phyloP scores from a whole-genome alignment of 1,140 invertebrate genomes.

The Drosophila malerkotliana region DNA sequence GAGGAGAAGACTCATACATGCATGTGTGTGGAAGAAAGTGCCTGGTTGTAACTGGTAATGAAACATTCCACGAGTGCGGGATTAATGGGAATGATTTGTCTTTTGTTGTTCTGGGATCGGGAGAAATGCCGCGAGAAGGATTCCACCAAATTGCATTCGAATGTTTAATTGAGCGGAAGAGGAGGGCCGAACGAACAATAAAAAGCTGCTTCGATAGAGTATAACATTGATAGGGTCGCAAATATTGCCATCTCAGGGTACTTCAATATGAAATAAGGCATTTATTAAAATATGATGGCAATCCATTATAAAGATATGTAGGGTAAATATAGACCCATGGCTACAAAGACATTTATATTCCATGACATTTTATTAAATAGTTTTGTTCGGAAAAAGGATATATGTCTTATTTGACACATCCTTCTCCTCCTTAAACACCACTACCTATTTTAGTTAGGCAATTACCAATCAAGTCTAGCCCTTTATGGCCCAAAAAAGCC shows the following conservation, averaged over 20 bases:
- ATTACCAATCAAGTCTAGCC: background rate
- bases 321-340: too few species aligned
- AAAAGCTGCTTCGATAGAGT: constrained; percentile 17
- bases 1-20: background rate
- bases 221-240: constrained; percentile 7
- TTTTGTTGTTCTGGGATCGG: constrained; percentile 60
- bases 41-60: constrained; percentile 62
- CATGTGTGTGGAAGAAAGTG: constrained; percentile 9
- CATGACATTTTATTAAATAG: too few species aligned
- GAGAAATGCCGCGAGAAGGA: constrained; percentile 28
- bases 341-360: background rate
- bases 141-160: constrained; percentile 69
- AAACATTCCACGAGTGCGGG: constrained; percentile 80
- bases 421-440: constrained; percentile 1
- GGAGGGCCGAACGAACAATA: constrained; percentile 24
- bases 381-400: too few species aligned
- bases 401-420: too few species aligned
- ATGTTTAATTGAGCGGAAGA: constrained; percentile 76
- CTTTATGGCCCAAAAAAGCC: background rate
- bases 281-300: background rate
- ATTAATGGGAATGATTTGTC: constrained; percentile 83
- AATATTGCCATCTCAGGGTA: constrained; percentile 14
- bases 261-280: constrained; percentile 5
- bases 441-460: background rate
- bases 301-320: background rate